These are phyloP conservation scores for Malurus leucopterus DNA, from an alignment of 2,797 vertebrate genomes.

Conservation along the genomic window DNA sequence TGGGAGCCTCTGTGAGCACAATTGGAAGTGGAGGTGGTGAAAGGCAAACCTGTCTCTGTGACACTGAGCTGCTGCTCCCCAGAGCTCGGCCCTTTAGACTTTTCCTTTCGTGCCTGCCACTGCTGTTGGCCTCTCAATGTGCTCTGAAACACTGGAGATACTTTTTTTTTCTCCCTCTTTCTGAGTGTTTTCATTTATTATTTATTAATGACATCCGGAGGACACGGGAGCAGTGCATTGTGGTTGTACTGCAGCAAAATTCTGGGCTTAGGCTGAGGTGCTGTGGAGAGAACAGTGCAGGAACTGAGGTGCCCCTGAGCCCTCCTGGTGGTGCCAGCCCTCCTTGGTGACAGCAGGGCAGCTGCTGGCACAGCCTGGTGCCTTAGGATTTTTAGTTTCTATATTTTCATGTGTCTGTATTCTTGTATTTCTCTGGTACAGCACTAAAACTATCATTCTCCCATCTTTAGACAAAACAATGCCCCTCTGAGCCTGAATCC, in stretches of 20 bases:
- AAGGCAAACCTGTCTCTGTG: background rate
- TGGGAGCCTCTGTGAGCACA: accelerated
- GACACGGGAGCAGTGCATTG: background rate
- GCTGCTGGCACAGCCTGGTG: background rate
- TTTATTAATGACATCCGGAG: constrained; percentile 6
- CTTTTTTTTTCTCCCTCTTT: background rate
- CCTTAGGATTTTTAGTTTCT: too few relatives aligned
- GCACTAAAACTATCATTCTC: too few relatives aligned
- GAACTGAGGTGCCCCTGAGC: background rate
- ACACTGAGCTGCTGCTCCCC: background rate
- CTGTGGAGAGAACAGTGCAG: background rate
- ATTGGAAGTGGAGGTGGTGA: background rate
- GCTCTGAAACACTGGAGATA: background rate
- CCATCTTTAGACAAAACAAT: too few relatives aligned
- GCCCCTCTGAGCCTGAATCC: too few relatives aligned
- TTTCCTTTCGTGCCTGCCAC: background rate
- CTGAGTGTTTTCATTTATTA: background rate
- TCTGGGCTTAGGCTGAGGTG: background rate
- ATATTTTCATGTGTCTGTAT: too few relatives aligned
- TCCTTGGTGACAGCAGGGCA: background rate
- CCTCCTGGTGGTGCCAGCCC: background rate
- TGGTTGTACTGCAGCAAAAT: background rate
- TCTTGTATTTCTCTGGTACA: too few relatives aligned
- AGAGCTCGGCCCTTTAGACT: background rate
- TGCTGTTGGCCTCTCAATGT: background rate